Evolutionary conservation across 2,888 invertebrate species (phyloP), one percentile per base, ranked within the genome.

Genomic region (Phengaris arion): DNA sequence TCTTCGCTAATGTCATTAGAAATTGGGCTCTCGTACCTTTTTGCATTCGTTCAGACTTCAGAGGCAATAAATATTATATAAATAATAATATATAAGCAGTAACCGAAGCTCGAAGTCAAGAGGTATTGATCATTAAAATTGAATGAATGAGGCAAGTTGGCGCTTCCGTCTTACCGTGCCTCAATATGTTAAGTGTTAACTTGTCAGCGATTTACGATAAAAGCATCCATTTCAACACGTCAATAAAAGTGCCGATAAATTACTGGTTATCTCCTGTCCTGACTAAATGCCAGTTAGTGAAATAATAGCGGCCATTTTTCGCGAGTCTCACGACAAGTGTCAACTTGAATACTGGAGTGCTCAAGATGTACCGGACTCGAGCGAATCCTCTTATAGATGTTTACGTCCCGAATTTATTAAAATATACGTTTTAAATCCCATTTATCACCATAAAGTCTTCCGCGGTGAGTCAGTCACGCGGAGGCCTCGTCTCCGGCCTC

Each of bases 401-500:
- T 68, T 68, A 52, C 72, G 15, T 48, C 77, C 77, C 76, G 59
- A 77, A 70, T 75, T 74, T 74, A 70, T 77, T 74, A 78, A 79
- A 75, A 78, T 78, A 79, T 77, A 13, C 15, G 51, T 48, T 68
- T 79, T 77, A 78, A 78, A 77, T 76, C 76, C 57, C 78, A 77
- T 79, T 77, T 78, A 79, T 79, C 79, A 79, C 77, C 76, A 59
- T 68, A 79, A 79, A 75, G 74, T 84, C 87, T 89, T 89, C 89
- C 89, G 77, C 70, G 52, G 51, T 72, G 86, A 89, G 90, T 90
- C 90, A 89, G 85, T 90, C 85, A 90, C 90, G 86, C 82, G 81
- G 70, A 70, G 72, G 72, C 52, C 72, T 72, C 52, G 72, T 35
- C 72, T 72, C 72, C 52, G 70, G 48, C 51, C 72, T 83, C 86